Percentiles rank a stretch among this genome's conserved stretches.
These are phyloP conservation scores for Patiria pectinifera DNA, from an alignment of 53 echinoderm and acorn worm genomes.

Conservation along the genomic window DNA sequence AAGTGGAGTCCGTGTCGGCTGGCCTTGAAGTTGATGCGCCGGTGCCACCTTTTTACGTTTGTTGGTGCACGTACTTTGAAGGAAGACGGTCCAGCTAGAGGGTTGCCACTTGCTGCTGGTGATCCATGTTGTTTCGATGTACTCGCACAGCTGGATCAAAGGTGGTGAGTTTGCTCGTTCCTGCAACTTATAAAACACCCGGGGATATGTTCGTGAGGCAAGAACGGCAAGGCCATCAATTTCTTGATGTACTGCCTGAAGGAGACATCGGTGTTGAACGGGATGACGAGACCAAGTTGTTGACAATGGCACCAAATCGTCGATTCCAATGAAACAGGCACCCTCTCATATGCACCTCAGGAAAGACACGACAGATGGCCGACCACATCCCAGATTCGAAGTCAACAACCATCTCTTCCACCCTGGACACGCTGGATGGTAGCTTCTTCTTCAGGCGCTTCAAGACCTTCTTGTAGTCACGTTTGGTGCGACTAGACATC, in stretches of 20 bases:
- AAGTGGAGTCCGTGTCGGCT: neutral
- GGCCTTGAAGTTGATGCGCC: slow-evolving; percentile 4
- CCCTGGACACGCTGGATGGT: neutral
- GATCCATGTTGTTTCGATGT: too few species aligned
- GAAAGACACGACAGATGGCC: neutral
- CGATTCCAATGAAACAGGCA: slow-evolving; percentile 10
- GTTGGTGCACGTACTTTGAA: too few species aligned
- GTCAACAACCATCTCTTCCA: slow-evolving; percentile 7
- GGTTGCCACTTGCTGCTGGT: too few species aligned
- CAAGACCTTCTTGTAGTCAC: slow-evolving; percentile 21
- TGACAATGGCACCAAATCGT: slow-evolving; percentile 25
- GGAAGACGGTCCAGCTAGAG: too few species aligned
- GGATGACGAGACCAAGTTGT: neutral
- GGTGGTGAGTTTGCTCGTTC: too few species aligned
- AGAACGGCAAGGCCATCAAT: neutral
- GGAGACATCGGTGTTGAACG: neutral
- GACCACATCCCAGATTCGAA: neutral
- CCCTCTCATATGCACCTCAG: neutral
- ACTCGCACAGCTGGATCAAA: too few species aligned
- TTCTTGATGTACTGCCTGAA: neutral
- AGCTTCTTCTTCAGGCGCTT: neutral
- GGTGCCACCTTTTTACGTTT: neutral
- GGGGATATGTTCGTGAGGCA: neutral
- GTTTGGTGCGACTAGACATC: slow-evolving; percentile 14
- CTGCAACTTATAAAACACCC: too few species aligned